Conservation (phyloP, 2,888 invertebrate species). For the Norana najaformis region DNA sequence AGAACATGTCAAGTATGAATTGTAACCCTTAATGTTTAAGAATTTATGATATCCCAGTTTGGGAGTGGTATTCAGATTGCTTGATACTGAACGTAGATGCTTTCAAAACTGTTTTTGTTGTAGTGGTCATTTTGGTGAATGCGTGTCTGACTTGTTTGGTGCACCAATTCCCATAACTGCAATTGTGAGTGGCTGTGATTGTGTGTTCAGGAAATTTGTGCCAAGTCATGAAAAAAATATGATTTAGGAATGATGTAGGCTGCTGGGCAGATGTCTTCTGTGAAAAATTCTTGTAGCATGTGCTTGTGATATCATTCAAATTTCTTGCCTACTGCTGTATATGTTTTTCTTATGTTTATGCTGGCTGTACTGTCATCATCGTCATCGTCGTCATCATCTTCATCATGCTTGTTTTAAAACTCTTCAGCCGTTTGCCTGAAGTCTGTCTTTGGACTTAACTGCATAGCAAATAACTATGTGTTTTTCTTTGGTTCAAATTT, state of each 20-base stretch:
- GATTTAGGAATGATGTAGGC: not conserved
- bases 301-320: not conserved
- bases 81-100: not conserved
- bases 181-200: slow-evolving; percentile 69
- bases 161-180: slow-evolving; percentile 76
- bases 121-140: slow-evolving; percentile 74
- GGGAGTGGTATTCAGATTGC: too few species aligned
- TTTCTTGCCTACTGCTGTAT: not conserved
- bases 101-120: slow-evolving; percentile 22
- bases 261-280: not conserved
- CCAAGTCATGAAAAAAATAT: not conserved
- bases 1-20: too few species aligned
- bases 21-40: too few species aligned
- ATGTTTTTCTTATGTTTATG: not conserved
- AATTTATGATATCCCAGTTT: too few species aligned
- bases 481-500: not conserved
- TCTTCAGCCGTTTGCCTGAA: too few species aligned
- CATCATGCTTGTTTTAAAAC: not conserved
- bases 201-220: not conserved
- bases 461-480: not conserved
- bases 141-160: slow-evolving; percentile 74
- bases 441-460: not conserved
- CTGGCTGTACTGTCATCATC: not conserved
- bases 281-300: not conserved
- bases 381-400: not conserved